Base-by-base conservation (phyloP, 2,113 vertebrate genomes). In the Taxidea taxus region DNA sequence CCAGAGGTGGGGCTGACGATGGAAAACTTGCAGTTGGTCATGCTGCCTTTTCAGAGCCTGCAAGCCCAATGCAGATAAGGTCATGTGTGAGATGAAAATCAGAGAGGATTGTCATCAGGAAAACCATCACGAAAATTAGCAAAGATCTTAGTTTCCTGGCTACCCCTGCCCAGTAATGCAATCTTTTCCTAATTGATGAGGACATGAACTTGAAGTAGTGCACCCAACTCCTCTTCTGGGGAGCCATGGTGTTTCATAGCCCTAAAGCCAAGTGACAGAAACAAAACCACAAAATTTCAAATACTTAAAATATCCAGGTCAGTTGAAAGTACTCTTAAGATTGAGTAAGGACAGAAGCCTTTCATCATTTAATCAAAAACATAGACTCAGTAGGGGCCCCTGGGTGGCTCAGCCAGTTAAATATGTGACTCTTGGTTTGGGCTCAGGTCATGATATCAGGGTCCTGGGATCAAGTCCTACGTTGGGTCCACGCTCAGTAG, bases 281-380 rank as follows among this genome's bases (percentile, higher is more conserved):
- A 39, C 42, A 64, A 87, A 85, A 80, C 7, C 25, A n/a, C 27
- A 70, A 93, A 4, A 14, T 47, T 8, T 8, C 2, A 31, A 83
- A 83, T 23, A 42, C 58, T 51, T 56, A 37, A 96, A 58, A 12
- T 85, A 23, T 56, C 47, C 62, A 54, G 82, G 62, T 84, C 96
- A 92, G 34, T 86, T 44, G 51, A 18, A 89, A 90, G 14, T 60
- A 23, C 64, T 51, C 34, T 92, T 92, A 72, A 78, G n/a, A 14
- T 29, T 83, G 82, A 85, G 23, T 89, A 89, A 90, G 51, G 80
- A 72, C n/a, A 51, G 80, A 89, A 94, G 6, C 8, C 34, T 90
- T 77, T 89, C 44, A 37, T 94, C 58, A 90, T 81, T 90, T 95
- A 77, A 94, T 83, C 10, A 86, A 97, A 94, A 84, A 54, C 88